Conservation (phyloP, 2,113 vertebrate genomes). For the Otocyon megalotis region DNA sequence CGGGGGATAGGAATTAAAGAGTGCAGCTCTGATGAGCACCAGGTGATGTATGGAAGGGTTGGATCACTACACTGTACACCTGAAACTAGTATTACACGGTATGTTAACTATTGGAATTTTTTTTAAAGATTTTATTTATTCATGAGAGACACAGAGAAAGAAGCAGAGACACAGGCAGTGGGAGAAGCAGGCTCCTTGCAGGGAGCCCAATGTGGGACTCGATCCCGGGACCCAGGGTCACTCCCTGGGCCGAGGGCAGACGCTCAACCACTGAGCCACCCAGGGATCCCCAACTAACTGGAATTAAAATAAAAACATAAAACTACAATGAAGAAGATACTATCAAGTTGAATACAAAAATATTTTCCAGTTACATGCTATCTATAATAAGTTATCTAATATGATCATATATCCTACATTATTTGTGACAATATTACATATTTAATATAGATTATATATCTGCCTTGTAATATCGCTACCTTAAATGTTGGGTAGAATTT, state of each 20-base stretch:
- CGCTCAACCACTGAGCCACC: too few species aligned
- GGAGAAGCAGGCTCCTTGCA: too few species aligned
- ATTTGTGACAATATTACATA: background rate
- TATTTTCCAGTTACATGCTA: background rate
- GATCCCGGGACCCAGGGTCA: too few species aligned
- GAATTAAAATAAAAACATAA: background rate
- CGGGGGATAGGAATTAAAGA: background rate
- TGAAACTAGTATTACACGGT: background rate
- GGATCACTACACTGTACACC: background rate
- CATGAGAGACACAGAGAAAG: too few species aligned
- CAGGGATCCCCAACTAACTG: background rate
- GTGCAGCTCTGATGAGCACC: background rate
- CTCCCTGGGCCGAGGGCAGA: too few species aligned
- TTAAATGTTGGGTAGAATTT: background rate
- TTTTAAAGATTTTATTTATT: too few species aligned
- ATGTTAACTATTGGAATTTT: background rate
- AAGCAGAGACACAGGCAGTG: too few species aligned
- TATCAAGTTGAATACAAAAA: background rate
- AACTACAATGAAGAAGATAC: background rate
- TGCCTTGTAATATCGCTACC: background rate
- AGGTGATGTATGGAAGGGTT: background rate
- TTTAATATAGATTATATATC: background rate
- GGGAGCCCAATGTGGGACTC: too few species aligned
- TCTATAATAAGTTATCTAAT: background rate
- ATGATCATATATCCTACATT: background rate